Conservation (phyloP, 1,140 invertebrate species). For the Drosophila jambulina region DNA sequence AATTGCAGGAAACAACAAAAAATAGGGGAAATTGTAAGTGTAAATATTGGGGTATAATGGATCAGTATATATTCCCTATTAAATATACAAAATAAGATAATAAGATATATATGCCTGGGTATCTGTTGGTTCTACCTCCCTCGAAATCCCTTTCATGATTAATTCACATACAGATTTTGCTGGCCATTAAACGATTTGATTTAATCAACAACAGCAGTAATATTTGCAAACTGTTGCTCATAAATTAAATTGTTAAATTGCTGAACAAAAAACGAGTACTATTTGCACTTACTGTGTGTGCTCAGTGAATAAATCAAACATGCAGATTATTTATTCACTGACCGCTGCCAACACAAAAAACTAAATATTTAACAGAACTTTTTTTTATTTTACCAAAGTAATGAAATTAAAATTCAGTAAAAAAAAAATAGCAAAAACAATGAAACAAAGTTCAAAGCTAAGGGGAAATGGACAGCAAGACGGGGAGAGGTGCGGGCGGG, state of each 20-base stretch:
- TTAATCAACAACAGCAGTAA: constrained; percentile 17
- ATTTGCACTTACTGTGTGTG: constrained; percentile 3
- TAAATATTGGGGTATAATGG: background rate
- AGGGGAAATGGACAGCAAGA: background rate
- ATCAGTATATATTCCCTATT: background rate
- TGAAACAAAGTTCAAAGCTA: background rate
- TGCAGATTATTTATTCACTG: constrained; percentile 23
- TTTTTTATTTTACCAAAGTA: background rate
- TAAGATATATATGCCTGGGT: background rate
- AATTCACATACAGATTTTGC: constrained; percentile 28
- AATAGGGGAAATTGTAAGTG: background rate
- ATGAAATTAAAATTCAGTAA: background rate
- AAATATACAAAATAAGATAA: background rate
- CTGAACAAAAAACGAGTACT: background rate
- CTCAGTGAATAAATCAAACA: constrained; percentile 37
- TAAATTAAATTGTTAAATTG: constrained; percentile 44
- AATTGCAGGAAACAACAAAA: constrained; percentile 27
- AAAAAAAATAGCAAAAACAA: background rate
- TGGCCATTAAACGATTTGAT: constrained; percentile 38
- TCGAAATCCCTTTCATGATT: constrained; percentile 5
- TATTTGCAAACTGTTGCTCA: constrained; percentile 32
- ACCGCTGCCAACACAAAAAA: background rate
- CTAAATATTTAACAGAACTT: background rate
- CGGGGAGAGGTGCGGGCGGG: background rate
- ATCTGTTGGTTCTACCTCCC: background rate